Base-by-base conservation (phyloP, 2,113 vertebrate species). In the Ptilonorhynchus violaceus region DNA sequence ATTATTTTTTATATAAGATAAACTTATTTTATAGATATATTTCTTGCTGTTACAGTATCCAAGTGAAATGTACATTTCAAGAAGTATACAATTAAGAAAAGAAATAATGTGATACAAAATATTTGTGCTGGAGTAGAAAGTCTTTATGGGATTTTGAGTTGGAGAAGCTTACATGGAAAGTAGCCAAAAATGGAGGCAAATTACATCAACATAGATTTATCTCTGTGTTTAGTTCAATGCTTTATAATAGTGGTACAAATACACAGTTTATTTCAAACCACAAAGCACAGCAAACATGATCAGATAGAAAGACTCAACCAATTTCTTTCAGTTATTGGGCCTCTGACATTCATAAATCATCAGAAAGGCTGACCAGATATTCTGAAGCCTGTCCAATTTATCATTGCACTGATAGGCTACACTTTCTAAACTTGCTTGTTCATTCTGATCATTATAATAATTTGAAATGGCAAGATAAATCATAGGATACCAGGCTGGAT, bases 401-500 rank as follows among this genome's bases (percentile, higher is more conserved):
- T 88, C 85, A 84, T 11, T 70, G 52, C 59, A 78, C 33, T 15
- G 6, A 59, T 80, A 78, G 11, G 90, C 46, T 95, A 63, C 35
- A 44, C 67, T 90, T 92, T 93, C 55, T 76, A 92, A 92, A 88
- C 72, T 84, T 88, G 59, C 82, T 89, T 68, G 35, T 60, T 92
- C 93, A 84, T 93, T 94, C 72, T 72, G 56, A 75, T 88, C 85
- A 91, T 93, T 93, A 72, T 20, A 81, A 81, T 91, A 84, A 93
- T 94, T 94, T 89, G 60, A 93, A 91, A 81, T 75, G 85, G 60
- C 83, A 96, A 84, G 93, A 95, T 78, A 86, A 94, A 92, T 86
- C 52, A 39, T 6, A 24, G 9, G 72, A 59, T 41, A 56, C 13
- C 18, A 53, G 39, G 55, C 52, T 79, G 78, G 39, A 74, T 92